phyloP scores from a whole-genome alignment of 1,140 invertebrate species.

The Brachionus angularis region DNA sequence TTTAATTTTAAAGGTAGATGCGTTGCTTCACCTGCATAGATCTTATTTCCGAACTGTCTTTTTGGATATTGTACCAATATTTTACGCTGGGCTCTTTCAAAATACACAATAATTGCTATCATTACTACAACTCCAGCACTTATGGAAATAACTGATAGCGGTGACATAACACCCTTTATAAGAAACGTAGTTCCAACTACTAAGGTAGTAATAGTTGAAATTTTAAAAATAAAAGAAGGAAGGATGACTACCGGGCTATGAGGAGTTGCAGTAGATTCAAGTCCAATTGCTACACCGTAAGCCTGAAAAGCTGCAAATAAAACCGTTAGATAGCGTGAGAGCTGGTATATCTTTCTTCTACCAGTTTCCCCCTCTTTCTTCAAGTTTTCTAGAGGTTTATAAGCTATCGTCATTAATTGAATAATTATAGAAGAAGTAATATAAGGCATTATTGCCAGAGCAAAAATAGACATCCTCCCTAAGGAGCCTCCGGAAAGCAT shows the following conservation, averaged over 20 bases:
- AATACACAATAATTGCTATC: not conserved
- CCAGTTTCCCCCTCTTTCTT: conserved; percentile 2
- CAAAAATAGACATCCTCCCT: conserved; percentile 2
- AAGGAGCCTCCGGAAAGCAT: not conserved
- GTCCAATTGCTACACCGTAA: not conserved
- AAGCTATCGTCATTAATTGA: not conserved
- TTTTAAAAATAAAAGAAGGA: not conserved
- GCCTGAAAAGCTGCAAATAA: not conserved
- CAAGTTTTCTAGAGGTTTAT: not conserved
- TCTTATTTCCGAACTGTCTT: not conserved
- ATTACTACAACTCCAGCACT: not conserved
- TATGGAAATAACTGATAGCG: not conserved
- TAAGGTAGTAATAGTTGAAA: not conserved
- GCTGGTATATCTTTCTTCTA: not conserved
- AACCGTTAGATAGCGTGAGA: not conserved
- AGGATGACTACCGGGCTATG: not conserved
- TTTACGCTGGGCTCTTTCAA: not conserved
- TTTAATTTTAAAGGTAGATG: not conserved
- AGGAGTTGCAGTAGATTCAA: not conserved
- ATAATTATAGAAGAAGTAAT: conserved; percentile 4
- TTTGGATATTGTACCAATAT: not conserved
- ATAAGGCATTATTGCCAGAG: not conserved
- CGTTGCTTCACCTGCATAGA: not conserved
- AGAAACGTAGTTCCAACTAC: not conserved
- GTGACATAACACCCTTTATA: not conserved